Conservation (phyloP, 2,797 vertebrate species). For the Danio aesculapii region DNA sequence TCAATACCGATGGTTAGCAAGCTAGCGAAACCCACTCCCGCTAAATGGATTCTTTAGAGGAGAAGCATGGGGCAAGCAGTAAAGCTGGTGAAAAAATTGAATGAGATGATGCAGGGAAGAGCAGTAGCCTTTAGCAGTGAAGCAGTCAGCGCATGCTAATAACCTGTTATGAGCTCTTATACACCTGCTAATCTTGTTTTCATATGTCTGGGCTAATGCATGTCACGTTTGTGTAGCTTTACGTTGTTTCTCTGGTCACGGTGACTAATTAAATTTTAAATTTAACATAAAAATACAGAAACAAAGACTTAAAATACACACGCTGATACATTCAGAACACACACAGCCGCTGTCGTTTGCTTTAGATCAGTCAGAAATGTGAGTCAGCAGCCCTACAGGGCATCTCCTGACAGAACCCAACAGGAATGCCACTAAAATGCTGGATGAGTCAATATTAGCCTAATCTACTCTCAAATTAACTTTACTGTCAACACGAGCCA, state of each 20-base stretch:
- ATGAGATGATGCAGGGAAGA: constrained; percentile 24
- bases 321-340: not conserved
- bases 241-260: not conserved
- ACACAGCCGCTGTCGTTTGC: not conserved
- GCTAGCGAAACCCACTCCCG: constrained; percentile 22
- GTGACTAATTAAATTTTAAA: not conserved
- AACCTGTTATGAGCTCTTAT: not conserved
- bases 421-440: not conserved
- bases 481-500: constrained; percentile 14
- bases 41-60: constrained; percentile 40
- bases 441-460: constrained; percentile 30
- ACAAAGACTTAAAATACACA: not conserved
- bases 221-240: not conserved
- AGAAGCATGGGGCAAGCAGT: constrained; percentile 21
- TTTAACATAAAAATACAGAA: not conserved
- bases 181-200: not conserved
- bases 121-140: not conserved
- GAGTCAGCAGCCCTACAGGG: constrained; percentile 21
- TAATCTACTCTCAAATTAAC: not conserved
- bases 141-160: not conserved
- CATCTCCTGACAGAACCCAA: not conserved
- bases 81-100: not conserved
- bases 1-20: constrained; percentile 46
- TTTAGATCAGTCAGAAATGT: constrained; percentile 11
- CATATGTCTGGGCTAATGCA: not conserved